Evolutionary conservation across 1,140 invertebrate species (phyloP), one percentile per base, ranked within the genome.

Genomic region (Acromyrmex echinatior): DNA sequence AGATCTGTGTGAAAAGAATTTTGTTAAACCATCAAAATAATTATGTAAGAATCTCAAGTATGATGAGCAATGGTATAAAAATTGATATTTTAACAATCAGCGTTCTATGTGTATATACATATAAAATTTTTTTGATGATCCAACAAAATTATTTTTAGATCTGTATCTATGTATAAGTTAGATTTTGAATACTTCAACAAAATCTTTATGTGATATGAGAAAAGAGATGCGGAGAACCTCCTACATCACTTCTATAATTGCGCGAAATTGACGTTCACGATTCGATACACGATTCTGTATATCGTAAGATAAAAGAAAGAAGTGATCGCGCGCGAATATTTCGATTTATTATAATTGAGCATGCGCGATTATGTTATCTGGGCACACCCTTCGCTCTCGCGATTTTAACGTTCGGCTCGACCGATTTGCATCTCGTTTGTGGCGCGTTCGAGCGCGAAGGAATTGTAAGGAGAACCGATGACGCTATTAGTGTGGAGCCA

Each of bases 381-480:
- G 78, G 49, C 79, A 6, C 66, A 28, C 31, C 53, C 35, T 56
- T 28, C 28, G 60, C 60, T 31, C 39, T 45, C 16, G 53, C 66
- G 66, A 82, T 66, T 56, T 68, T 70, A 35, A 82, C 16, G 66
- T 82, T 62, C 68, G 66, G 18, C 56, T 45, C 39, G 66, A 21
- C 7, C 68, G 80, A 82, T 73, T 82, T 71, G 39, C 80, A 73
- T 82, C 35, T 73, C 21, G 66, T 60, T 45, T 49, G 80, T 25
- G 31, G 68, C 79, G 79, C 80, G 53, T 82, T 82, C 68, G 56
- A 73, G 80, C 80, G 68, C 80, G 25, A 82, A 74, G 35, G 56
- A 82, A 73, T 82, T 49, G 80, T 25, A 62, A 62, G 68, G 39
- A 49, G 70, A 74, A 14, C 21, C 80, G 68, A 82, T 62, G 68